Evolutionary conservation across 1,140 invertebrate species (phyloP), one percentile per base, ranked within the genome.

Genomic region (Nymphalis io): DNA sequence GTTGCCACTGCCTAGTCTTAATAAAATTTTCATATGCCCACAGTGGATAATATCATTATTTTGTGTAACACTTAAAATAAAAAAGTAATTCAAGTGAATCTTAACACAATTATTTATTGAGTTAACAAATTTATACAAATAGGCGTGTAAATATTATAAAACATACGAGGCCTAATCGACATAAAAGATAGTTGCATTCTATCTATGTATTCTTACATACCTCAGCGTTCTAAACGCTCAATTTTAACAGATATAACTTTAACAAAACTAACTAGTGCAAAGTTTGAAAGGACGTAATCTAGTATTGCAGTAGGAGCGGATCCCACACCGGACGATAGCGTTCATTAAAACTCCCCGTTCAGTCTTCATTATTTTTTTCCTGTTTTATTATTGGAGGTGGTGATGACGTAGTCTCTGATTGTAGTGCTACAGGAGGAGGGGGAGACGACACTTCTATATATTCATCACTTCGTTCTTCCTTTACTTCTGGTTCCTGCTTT

Each of bases 21-120:
- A 59, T 39, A 44, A 1, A 18, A 23, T 46, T 46, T 27, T 5
- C n/a, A 33, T 18, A 33, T 13, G 6, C 46, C 46, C 3, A 10
- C 27, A 48, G 21, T 23, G 20, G 6, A 61, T 18, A 44, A 21
- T 33, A 8, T 6, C 2, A 20, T 60, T 0, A 27, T 55, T 15
- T 27, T 23, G 12, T 23, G 15, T 27, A 27, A 15, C 15, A 5
- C 1, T 27, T 21, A 58, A 38, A 64, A 46, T 59, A 58, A 68
- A 68, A 58, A 18, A 38, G 33, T 20, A 48, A 39, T 39, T 71
- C 20, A 40, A 71, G 63, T 71, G 63, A 71, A 71, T 85, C 87
- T 88, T 87, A 90, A 86, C 79, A 81, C 72, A 84, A 86, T 87
- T 84, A 87, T 87, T 88, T 89, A 89, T 89, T 84, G 82, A 85